Percentiles rank a stretch among this genome's conserved stretches.
Evolutionary conservation across 2,113 vertebrate species (phyloP).

Genomic region (Plecturocebus donacophilus): DNA sequence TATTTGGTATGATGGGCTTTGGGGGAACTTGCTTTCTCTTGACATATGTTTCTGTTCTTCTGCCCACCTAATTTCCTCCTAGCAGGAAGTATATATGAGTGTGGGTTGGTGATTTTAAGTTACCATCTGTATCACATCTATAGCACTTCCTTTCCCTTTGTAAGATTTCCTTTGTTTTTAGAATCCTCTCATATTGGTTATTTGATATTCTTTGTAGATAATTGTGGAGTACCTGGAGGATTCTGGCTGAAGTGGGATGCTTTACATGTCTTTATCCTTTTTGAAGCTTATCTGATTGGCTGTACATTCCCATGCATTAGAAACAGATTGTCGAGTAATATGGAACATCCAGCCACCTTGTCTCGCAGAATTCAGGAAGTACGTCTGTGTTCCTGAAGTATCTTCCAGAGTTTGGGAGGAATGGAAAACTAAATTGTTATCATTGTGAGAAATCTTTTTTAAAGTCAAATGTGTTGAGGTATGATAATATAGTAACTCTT

Average conservation of each 20-base stretch:
- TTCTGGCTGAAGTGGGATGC: background rate
- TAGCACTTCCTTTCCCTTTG: background rate
- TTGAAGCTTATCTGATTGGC: background rate
- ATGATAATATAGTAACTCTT: background rate
- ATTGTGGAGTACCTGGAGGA: conserved; percentile 2
- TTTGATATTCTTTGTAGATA: background rate
- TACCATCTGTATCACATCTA: background rate
- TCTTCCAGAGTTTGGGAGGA: too few relatives aligned
- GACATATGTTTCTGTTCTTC: background rate
- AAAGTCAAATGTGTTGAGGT: background rate
- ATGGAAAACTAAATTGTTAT: background rate
- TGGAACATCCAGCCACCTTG: background rate
- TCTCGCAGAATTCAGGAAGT: background rate
- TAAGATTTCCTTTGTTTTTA: conserved; percentile 20
- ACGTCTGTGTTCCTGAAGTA: too few relatives aligned
- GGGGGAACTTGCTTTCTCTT: background rate
- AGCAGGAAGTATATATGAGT: background rate
- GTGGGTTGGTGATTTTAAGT: background rate
- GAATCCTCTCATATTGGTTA: background rate
- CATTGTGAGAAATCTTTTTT: background rate
- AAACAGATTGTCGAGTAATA: background rate
- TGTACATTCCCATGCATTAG: background rate
- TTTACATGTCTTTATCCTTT: background rate
- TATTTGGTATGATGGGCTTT: background rate
- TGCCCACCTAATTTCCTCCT: background rate